Percentiles rank a stretch among this genome's conserved stretches.
These are phyloP conservation scores for Phasia obesa DNA, from an alignment of 2,888 invertebrate genomes.

Conservation along the genomic window DNA sequence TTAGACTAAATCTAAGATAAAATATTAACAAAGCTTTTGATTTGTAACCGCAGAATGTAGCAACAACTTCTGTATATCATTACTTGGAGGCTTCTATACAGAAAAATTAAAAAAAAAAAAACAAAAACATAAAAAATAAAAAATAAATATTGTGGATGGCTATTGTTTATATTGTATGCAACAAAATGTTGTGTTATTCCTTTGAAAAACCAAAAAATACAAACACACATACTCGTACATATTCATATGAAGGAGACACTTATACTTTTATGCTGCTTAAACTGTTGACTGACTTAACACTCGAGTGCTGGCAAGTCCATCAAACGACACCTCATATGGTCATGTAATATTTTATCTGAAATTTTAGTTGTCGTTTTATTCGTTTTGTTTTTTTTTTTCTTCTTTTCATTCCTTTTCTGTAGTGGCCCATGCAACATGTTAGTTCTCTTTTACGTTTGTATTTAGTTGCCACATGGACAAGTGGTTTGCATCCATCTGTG, in stretches of 20 bases:
- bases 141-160: conserved; percentile 5
- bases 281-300: conserved; percentile 60
- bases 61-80: conserved; percentile 58
- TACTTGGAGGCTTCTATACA: conserved; percentile 42
- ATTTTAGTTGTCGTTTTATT: conserved; percentile 14
- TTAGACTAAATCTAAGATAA: conserved; percentile 67
- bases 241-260: conserved; percentile 27
- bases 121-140: background rate
- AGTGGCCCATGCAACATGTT: conserved; percentile 18
- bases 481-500: conserved; percentile 6
- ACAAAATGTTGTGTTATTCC: conserved; percentile 45
- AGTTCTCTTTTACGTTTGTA: conserved; percentile 3
- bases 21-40: conserved; percentile 64
- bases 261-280: conserved; percentile 26
- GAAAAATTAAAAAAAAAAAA: conserved; percentile 18
- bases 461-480: conserved; percentile 31
- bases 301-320: conserved; percentile 66
- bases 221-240: no score
- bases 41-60: conserved; percentile 70
- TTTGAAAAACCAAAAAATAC: conserved; percentile 33
- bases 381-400: background rate
- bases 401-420: background rate
- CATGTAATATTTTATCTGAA: conserved; percentile 73
- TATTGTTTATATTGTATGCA: conserved; percentile 8
- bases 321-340: conserved; percentile 75